A percentile compares a stretch with the other conserved stretches of the same genome.
phyloP scores from a whole-genome alignment of 1,140 invertebrate species.

The Wiebesia pumilae region DNA sequence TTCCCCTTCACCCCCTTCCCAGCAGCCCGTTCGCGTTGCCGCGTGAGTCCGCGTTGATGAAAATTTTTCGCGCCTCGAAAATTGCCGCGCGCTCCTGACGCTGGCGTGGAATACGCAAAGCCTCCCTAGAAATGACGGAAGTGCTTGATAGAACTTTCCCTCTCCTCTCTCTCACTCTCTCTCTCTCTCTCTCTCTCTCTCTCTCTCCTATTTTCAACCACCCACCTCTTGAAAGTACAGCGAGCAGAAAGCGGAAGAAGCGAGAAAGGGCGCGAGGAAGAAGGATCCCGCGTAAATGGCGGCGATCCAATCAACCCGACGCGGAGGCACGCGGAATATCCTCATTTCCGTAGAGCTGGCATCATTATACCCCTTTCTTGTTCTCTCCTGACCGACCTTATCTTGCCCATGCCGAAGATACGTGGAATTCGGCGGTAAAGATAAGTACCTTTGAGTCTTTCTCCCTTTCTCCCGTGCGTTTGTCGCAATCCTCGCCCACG shows the following conservation, averaged over 20 bases:
- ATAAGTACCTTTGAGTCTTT: slow-evolving; percentile 63
- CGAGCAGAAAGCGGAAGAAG: slow-evolving; percentile 33
- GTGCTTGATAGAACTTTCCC: not conserved
- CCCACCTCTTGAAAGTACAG: not conserved
- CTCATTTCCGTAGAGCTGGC: slow-evolving; percentile 50
- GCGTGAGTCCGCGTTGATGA: not conserved
- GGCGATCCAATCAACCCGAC: slow-evolving; percentile 58
- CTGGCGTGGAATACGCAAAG: slow-evolving; percentile 27
- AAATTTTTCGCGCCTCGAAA: slow-evolving; percentile 38
- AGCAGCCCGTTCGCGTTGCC: too few relatives aligned
- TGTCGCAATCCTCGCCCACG: not conserved
- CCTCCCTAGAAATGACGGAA: not conserved
- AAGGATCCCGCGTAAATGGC: slow-evolving; percentile 58
- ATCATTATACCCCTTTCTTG: not conserved
- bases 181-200: too few relatives aligned
- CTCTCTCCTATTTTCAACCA: too few relatives aligned
- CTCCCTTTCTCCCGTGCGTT: slow-evolving; percentile 3
- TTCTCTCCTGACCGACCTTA: not conserved
- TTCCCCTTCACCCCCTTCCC: not conserved
- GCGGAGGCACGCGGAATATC: slow-evolving; percentile 53
- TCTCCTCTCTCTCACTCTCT: not conserved
- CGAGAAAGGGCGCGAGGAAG: slow-evolving; percentile 22
- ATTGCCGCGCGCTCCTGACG: not conserved
- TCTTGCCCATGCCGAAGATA: slow-evolving; percentile 59
- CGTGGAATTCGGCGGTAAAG: slow-evolving; percentile 66